A percentile compares a stretch with the other conserved stretches of the same genome.
Conservation (phyloP, 2,888 invertebrate genomes). For the Agonopterix alstromeriana region DNA sequence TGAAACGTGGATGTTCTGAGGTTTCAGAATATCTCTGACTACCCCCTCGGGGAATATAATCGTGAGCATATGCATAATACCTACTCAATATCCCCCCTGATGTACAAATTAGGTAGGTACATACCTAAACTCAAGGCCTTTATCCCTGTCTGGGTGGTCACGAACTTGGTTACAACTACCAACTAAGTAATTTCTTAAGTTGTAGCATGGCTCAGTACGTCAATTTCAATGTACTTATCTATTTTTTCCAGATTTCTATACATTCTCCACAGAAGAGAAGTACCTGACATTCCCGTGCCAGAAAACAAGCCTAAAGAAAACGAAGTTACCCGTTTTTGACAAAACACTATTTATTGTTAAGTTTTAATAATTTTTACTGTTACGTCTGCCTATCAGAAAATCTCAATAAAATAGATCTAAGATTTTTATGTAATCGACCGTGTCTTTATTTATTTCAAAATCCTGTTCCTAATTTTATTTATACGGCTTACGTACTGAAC, state of each 20-base stretch:
- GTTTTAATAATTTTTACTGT: slow-evolving; percentile 31
- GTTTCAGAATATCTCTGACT: no score
- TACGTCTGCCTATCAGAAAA: slow-evolving; percentile 41
- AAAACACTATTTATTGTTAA: slow-evolving; percentile 39
- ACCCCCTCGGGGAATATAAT: no score
- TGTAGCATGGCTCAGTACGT: background rate
- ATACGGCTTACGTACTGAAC: no score
- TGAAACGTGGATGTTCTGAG: no score
- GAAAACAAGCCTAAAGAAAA: slow-evolving; percentile 46
- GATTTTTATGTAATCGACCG: slow-evolving; percentile 49
- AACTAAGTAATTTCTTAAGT: no score
- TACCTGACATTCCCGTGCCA: slow-evolving; percentile 16
- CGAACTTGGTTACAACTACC: no score
- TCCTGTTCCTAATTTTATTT: no score
- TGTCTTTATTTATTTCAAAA: slow-evolving; percentile 17
- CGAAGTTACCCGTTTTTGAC: slow-evolving; percentile 63
- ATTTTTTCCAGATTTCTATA: slow-evolving; percentile 43
- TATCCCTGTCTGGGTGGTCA: no score
- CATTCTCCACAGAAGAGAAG: slow-evolving; percentile 41
- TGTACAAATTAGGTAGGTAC: no score
- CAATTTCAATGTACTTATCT: slow-evolving; percentile 1
- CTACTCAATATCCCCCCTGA: no score
- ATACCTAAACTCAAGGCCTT: no score
- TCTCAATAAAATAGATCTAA: slow-evolving; percentile 57
- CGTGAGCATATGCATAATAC: no score